phyloP scores from a whole-genome alignment of 92 coral and sea anemone genomes.

The Pocillopora meandrina region DNA sequence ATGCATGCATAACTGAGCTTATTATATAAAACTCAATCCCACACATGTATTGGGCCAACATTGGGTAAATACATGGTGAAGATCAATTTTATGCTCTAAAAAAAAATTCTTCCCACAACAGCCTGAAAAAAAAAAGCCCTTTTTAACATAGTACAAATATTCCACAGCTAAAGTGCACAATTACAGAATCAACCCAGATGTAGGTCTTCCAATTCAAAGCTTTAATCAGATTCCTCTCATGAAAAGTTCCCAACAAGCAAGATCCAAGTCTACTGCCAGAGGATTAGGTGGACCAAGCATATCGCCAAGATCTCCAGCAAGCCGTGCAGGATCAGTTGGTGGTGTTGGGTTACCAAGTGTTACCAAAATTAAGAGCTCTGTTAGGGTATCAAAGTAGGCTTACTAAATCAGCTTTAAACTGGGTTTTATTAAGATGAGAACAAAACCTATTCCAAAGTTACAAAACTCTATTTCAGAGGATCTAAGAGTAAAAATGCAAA shows the following conservation, averaged over 20 bases:
- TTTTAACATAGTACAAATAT: background rate
- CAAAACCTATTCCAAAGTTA: background rate
- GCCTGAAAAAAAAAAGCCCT: background rate
- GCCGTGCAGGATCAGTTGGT: conserved; percentile 15
- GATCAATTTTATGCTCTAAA: too few species aligned
- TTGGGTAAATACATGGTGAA: too few species aligned
- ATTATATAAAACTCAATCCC: too few species aligned
- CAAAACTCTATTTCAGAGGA: background rate
- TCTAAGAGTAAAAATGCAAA: background rate
- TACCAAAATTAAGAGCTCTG: conserved; percentile 20
- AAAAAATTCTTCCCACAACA: background rate
- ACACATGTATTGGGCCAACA: too few species aligned
- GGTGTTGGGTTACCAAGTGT: conserved; percentile 10
- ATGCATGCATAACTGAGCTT: too few species aligned
- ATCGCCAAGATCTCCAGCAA: conserved; percentile 35
- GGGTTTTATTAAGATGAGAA: background rate
- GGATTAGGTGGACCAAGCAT: background rate
- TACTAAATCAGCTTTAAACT: background rate
- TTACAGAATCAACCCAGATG: conserved; percentile 66
- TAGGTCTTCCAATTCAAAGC: conserved; percentile 20
- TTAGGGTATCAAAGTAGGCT: conserved; percentile 15
- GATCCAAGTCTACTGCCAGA: conserved; percentile 11
- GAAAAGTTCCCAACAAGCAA: conserved; percentile 12
- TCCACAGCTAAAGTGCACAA: conserved; percentile 64
- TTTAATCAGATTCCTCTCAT: background rate